Evolutionary conservation across 2,113 vertebrate genomes (phyloP), one percentile per base, ranked within the genome.

Genomic region (Daboia siamensis): DNA sequence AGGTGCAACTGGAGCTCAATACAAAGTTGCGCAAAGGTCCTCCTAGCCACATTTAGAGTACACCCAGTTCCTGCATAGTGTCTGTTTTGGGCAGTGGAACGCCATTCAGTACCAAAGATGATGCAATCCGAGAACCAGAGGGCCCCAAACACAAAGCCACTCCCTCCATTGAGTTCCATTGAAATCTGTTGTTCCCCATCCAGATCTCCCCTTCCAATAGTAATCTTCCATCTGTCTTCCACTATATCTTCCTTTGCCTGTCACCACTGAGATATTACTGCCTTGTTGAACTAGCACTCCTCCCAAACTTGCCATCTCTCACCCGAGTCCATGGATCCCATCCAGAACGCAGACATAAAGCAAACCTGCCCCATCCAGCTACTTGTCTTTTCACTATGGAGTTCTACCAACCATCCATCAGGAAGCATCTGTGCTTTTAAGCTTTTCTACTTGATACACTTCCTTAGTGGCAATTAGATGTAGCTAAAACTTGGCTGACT

Each of bases 401-500:
- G 10, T 3, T 1, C 11, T 46, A 29, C 39, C 23, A 89, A 57
- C 56, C 24, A 23, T 89, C 39, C 21, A 57, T 59, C 87, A 26
- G 87, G 87, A 89, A 44, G 54, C 87, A 89, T 24, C 39, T 7
- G 5, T 52, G 33, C 91, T 39, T 95, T 93, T 85, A 91, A 21
- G 7, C 88, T n/a, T 89, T 6, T 20, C 85, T 94, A 93, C 92
- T 59, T 95, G 69, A 29, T 86, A 44, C 39, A 88, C 15, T 93
- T 39, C 92, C 87, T 64, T 33, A 86, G 56, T 89, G 88, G 88
- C 86, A 88, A 93, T 89, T 88, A 93, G 88, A 0, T 88, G 56
- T 84, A 84, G 90, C 64, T 56, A 51, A 95, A 91, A 93, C 39
- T 80, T 15, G 17, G 6, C 13, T 90, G 57, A 93, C 64, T 92